A percentile compares a stretch with the other conserved stretches of the same genome.
Conservation (phyloP, 2,888 invertebrate genomes). For the Buathra laborator region DNA sequence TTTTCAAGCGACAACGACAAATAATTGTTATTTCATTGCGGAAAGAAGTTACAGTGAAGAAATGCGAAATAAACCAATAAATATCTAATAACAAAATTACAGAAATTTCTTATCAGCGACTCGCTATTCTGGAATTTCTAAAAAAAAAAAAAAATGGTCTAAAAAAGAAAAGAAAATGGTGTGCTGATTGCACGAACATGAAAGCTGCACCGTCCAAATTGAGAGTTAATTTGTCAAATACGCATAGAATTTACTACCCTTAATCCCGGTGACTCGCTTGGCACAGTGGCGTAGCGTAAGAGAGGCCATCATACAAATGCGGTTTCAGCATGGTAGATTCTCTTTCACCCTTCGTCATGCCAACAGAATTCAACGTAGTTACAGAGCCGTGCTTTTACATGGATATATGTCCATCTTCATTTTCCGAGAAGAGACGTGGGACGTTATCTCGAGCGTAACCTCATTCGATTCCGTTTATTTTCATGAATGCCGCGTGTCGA, state of each 20-base stretch:
- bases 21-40: background rate
- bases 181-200: background rate
- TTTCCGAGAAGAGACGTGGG: constrained; percentile 53
- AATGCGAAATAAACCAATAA: background rate
- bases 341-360: constrained; percentile 59
- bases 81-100: background rate
- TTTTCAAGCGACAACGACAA: constrained; percentile 14
- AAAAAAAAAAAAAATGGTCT: too few relatives aligned
- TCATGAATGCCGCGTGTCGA: constrained; percentile 64
- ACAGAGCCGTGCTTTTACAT: constrained; percentile 41
- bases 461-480: constrained; percentile 72
- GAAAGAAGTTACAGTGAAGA: background rate
- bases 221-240: constrained; percentile 46
- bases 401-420: constrained; percentile 56
- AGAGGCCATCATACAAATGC: constrained; percentile 18
- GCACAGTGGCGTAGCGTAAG: constrained; percentile 7
- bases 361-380: constrained; percentile 48
- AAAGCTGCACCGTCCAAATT: background rate
- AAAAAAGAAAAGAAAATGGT: too few relatives aligned
- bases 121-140: too few relatives aligned
- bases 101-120: too few relatives aligned
- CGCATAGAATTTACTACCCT: constrained; percentile 48
- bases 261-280: constrained; percentile 31
- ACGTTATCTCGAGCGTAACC: constrained; percentile 70
- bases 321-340: constrained; percentile 24